Conservation (phyloP, 2,797 vertebrate genomes). For the Mormyrus hasselquistii region DNA sequence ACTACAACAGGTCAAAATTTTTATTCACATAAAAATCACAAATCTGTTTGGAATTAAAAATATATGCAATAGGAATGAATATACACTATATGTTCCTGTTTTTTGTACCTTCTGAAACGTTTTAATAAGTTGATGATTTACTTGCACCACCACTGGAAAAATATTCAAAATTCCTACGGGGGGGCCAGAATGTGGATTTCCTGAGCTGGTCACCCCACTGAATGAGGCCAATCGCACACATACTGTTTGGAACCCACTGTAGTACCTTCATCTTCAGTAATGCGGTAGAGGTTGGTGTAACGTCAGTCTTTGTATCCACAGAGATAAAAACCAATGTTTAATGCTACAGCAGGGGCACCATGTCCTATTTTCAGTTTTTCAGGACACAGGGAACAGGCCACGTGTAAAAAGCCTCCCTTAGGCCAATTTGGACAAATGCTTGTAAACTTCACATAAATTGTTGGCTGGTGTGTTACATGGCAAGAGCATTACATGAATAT, state of each 20-base stretch:
- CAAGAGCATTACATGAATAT: neutral
- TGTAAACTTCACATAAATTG: neutral
- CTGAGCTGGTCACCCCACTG: neutral
- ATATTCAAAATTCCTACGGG: neutral
- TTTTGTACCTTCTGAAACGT: neutral
- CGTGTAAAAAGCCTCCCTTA: neutral
- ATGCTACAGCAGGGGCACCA: neutral
- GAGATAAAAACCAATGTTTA: neutral
- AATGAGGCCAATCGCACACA: neutral
- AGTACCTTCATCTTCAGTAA: neutral
- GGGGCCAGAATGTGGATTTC: neutral
- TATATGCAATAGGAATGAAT: neutral
- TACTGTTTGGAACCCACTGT: neutral
- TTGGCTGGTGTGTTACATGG: neutral
- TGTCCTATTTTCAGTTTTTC: neutral
- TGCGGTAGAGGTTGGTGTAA: neutral
- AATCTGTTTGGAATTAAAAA: neutral
- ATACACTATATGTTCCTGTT: neutral
- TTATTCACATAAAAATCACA: neutral
- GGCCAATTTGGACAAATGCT: neutral
- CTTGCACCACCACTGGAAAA: neutral
- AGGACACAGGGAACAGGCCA: neutral
- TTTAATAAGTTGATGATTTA: neutral
- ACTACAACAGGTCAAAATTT: neutral
- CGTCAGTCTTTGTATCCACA: neutral